Conservation (phyloP, 2,113 vertebrate species). For the Diadophis punctatus region DNA sequence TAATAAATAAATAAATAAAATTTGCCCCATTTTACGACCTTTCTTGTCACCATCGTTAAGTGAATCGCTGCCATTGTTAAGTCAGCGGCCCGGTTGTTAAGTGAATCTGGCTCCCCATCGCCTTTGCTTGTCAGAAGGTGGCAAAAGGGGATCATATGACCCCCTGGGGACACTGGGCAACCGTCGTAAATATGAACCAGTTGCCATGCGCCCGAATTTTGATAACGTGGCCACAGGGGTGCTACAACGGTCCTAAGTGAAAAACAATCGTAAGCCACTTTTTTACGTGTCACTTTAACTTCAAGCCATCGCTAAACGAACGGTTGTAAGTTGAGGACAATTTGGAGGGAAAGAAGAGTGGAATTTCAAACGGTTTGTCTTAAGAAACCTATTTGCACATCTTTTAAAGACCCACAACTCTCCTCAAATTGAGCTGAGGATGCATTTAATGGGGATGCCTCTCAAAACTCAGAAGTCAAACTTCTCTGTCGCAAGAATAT, state of each 20-base stretch:
- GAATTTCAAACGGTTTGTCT: neutral
- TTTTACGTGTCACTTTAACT: no score
- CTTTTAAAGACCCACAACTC: neutral
- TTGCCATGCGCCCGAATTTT: no score
- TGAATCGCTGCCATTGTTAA: neutral
- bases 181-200: no score
- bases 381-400: neutral
- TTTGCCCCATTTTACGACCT: neutral
- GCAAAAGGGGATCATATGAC: no score
- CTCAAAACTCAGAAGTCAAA: neutral
- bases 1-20: no score
- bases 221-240: no score
- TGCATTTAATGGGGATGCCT: neutral
- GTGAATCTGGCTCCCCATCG: neutral
- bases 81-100: neutral
- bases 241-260: no score
- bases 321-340: neutral
- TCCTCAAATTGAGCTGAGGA: neutral
- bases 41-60: neutral
- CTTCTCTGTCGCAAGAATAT: neutral
- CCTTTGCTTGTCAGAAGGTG: no score
- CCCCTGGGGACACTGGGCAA: no score
- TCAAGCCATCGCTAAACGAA: neutral
- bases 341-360: neutral
- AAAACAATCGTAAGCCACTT: no score